These are phyloP conservation scores for Prionchulus punctatus DNA, from an alignment of 2,888 invertebrate genomes.

Conservation along the genomic window DNA sequence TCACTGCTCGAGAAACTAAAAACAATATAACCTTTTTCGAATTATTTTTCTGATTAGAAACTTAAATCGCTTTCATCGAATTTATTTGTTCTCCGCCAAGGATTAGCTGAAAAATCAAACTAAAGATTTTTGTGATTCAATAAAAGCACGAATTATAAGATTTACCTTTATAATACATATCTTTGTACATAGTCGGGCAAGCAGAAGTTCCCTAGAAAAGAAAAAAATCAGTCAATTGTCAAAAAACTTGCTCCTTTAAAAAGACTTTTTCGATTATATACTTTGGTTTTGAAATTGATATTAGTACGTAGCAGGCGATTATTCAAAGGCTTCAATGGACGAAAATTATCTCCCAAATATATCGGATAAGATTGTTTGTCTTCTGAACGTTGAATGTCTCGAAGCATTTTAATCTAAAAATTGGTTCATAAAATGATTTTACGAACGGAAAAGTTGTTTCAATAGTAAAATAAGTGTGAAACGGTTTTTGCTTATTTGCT, in stretches of 20 bases:
- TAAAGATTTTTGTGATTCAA: too few species aligned
- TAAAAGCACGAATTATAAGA: too few species aligned
- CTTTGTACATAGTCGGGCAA: slow-evolving; percentile 21
- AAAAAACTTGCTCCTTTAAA: not conserved
- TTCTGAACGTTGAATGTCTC: slow-evolving; percentile 26
- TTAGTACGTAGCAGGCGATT: slow-evolving; percentile 86
- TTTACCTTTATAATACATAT: slow-evolving; percentile 27
- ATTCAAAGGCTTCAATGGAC: slow-evolving; percentile 78
- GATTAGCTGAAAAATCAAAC: not conserved
- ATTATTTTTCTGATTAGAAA: too few species aligned
- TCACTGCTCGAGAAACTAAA: too few species aligned
- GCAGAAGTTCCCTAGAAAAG: slow-evolving; percentile 11
- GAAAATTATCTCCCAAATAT: slow-evolving; percentile 70
- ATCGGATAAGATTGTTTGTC: slow-evolving; percentile 19
- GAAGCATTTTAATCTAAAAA: slow-evolving; percentile 26
- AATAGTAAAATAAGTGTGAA: not conserved
- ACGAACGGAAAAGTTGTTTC: not conserved
- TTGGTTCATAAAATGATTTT: not conserved
- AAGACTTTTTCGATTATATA: not conserved
- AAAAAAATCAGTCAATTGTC: not conserved
- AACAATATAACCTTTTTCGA: too few species aligned
- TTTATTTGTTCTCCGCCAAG: not conserved
- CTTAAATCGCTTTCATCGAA: too few species aligned
- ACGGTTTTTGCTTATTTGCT: not conserved
- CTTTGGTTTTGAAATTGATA: slow-evolving; percentile 58